These are phyloP conservation scores for Abramis brama DNA, from an alignment of 2,113 vertebrate genomes.

Conservation along the genomic window DNA sequence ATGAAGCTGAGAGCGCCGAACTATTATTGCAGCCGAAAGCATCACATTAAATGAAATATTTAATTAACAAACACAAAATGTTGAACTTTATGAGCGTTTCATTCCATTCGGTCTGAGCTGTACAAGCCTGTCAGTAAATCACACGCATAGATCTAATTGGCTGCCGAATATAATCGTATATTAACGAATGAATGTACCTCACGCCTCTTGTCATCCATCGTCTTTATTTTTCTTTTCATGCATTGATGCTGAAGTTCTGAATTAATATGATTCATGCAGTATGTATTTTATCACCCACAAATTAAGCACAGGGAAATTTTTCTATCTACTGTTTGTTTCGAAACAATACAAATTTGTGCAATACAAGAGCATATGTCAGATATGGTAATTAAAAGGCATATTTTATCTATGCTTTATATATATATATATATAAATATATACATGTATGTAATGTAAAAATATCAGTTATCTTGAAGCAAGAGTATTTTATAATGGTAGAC, in stretches of 20 bases:
- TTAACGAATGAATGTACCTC: constrained; percentile 29
- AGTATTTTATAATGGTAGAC: constrained; percentile 62
- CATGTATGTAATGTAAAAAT: constrained; percentile 53
- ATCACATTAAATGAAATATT: background rate
- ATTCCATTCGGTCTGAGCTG: background rate
- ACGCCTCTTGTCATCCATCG: background rate
- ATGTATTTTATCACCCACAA: constrained; percentile 48
- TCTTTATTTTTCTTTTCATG: constrained; percentile 26
- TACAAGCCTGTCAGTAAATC: background rate
- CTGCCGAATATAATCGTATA: no score
- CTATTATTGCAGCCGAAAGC: background rate
- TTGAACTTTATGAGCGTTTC: background rate
- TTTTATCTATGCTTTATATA: constrained; percentile 60
- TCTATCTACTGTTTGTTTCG: constrained; percentile 55
- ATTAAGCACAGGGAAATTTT: constrained; percentile 57
- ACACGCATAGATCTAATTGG: background rate
- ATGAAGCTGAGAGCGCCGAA: background rate
- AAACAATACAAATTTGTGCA: constrained; percentile 53
- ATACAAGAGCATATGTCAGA: constrained; percentile 52
- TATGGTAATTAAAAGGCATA: constrained; percentile 54
- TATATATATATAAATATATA: constrained; percentile 43
- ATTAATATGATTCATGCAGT: constrained; percentile 37
- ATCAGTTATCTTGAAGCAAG: constrained; percentile 45
- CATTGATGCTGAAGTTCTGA: constrained; percentile 33
- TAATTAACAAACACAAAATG: background rate